Evolutionary conservation across 2,113 vertebrate species (phyloP), one percentile per base, ranked within the genome.

Genomic region (Neolamprologus modestus): DNA sequence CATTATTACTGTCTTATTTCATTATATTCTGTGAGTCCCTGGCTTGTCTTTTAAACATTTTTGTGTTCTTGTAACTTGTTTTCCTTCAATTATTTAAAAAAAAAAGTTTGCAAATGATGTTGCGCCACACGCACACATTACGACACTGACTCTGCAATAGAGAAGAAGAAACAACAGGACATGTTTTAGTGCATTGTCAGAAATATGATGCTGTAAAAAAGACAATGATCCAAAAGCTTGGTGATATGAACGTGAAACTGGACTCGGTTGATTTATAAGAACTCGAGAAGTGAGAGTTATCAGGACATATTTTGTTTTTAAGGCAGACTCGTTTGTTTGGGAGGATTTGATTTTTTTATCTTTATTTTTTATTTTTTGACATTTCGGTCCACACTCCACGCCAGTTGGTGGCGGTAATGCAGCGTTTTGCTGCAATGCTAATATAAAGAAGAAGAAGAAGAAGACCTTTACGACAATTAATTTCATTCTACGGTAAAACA

Each of bases 121-220:
- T 11, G 31, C 31, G 4, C 31, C 31, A 66, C 31, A 66, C 0
- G 31, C 0, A 35, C 59, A 35, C 31, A 35, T 63, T 63, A 63
- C 17, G 17, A 33, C 28, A 61, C 5, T 2, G 16, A 33, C 17
- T 35, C 59, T 63, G 59, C 0, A 7, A 0, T 11, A 33, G 57
- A 7, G 9, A 61, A 61, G 28, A 61, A 61, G 16, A 11, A 61
- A 33, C 9, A 61, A 2, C 28, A 63, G 16, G 0, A 63, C 9
- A 3, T 11, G 16, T 7, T 19, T 19, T 11, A 63, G 59, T 63
- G 28, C 28, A 35, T 0, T 11, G 28, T 63, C 59, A 63, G 17
- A 63, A 63, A 12, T 63, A 63, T 7, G 31, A 35, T 35, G 59
- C 59, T n/a, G 59, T 61, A 63, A 63, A n/a, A 35, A 63, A 7